A percentile compares a stretch with the other conserved stretches of the same genome.
Conservation (phyloP, 2,797 vertebrate genomes). For the Harpagifer antarcticus region DNA sequence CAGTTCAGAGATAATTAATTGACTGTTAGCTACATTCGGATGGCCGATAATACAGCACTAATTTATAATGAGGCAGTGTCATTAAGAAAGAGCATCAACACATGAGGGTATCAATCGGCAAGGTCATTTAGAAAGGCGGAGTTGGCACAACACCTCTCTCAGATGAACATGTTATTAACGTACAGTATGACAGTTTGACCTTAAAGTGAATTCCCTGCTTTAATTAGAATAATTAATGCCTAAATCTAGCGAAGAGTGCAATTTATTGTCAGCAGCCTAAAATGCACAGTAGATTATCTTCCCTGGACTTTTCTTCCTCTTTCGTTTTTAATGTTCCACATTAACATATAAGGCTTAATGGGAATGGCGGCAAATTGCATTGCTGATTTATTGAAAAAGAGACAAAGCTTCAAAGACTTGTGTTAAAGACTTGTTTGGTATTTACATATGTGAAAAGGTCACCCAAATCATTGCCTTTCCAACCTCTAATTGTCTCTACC, state of each 20-base stretch:
- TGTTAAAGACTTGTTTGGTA: conserved; percentile 7
- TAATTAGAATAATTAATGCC: conserved; percentile 85
- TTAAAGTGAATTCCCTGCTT: conserved; percentile 73
- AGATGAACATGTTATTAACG: conserved; percentile 72
- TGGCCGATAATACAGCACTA: conserved; percentile 39
- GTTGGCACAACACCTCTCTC: conserved; percentile 49
- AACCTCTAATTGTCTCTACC: not conserved
- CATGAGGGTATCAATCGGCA: conserved; percentile 44
- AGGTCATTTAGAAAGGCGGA: conserved; percentile 71
- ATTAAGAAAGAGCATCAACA: conserved; percentile 45
- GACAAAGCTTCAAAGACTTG: conserved; percentile 37
- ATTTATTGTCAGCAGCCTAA: conserved; percentile 54
- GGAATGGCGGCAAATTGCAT: conserved; percentile 53
- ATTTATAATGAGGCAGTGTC: conserved; percentile 55
- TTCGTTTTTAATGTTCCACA: conserved; percentile 62
- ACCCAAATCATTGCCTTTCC: conserved; percentile 6
- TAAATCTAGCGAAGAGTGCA: conserved; percentile 63
- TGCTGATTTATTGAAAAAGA: conserved; percentile 44
- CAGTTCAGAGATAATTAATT: conserved; percentile 29
- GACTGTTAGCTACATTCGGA: conserved; percentile 46
- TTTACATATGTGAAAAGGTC: conserved; percentile 22
- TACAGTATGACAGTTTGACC: conserved; percentile 71
- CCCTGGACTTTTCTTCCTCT: conserved; percentile 57
- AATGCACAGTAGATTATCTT: conserved; percentile 75
- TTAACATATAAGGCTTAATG: conserved; percentile 77